Evolutionary conservation across 2,888 invertebrate species (phyloP), one percentile per base, ranked within the genome.

Genomic region (Leucophenga maculata): DNA sequence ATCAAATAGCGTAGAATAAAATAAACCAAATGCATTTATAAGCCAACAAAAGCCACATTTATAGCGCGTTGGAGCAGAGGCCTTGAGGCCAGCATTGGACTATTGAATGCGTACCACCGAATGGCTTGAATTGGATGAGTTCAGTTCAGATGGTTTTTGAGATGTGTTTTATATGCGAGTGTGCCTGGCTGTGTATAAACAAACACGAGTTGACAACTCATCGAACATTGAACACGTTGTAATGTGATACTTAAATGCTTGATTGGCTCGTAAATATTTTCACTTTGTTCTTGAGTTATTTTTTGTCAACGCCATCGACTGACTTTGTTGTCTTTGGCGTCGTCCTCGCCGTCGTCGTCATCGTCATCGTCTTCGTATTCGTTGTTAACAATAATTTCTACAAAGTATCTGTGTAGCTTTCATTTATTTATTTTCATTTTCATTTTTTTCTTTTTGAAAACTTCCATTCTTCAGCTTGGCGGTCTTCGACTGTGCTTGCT

Each of bases 221-320:
- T 86, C 87, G 86, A 85, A 84, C 86, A 86, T 83, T 86, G 83
- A 85, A 87, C 86, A 86, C 80, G 86, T 84, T 86, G 86, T 86
- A 86, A 86, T 87, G 83, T 85, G 86, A 86, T 86, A 87, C 87
- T 86, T 86, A 86, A 85, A 83, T 81, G 86, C 83, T 86, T 84
- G 85, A 86, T 85, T 85, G 83, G 85, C 85, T 86, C 87, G 86
- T 86, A 86, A 86, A 87, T 86, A 83, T 86, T 82, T 84, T 83
- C 76, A 84, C 78, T 80, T 80, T 84, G 80, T 77, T 73, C 69
- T 65, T 55, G 64, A 52, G 48, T 65, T 65, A 65, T 52, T 65
- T 52, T 65, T 32, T 39, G 13, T 31, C 26, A 39, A 39, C 8
- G 8, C 8, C 11, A 39, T 39, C 59, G 22, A 54, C 54, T 57